Evolutionary conservation across 2,797 vertebrate species (phyloP).

Genomic region (Acrocephalus scirpaceus): DNA sequence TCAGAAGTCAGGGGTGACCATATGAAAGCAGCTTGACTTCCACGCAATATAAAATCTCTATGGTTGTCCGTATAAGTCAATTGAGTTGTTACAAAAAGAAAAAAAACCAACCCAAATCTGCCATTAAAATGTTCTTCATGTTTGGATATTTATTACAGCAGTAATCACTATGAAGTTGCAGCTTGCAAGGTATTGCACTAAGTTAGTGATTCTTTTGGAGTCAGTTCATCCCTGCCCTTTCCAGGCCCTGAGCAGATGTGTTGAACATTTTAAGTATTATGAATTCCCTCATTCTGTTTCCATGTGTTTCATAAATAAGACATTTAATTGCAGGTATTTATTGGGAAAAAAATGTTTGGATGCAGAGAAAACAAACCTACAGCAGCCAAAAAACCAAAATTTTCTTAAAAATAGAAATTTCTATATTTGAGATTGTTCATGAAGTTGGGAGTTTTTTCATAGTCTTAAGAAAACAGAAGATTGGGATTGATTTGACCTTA

Average conservation of each 20-base stretch:
- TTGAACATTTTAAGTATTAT: neutral
- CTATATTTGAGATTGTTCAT: neutral
- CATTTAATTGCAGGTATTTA: neutral
- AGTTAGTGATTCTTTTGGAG: neutral
- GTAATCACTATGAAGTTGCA: neutral
- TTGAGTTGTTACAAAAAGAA: neutral
- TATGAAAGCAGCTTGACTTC: conserved; percentile 26
- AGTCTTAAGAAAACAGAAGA: neutral
- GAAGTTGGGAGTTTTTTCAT: neutral
- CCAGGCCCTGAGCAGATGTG: neutral
- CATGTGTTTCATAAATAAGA: neutral
- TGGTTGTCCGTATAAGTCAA: neutral
- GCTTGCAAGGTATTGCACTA: neutral
- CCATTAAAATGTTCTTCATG: neutral
- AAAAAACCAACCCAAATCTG: neutral
- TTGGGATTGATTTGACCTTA: neutral
- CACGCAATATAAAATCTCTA: neutral
- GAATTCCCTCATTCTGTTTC: neutral
- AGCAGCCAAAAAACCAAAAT: neutral
- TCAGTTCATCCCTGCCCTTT: neutral
- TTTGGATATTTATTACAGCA: neutral
- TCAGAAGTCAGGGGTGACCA: neutral
- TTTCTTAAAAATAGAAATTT: neutral
- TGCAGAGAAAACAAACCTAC: neutral
- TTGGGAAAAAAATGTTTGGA: neutral